Base-by-base conservation (phyloP, 2,888 invertebrate genomes). In the Melanotus villosus region DNA sequence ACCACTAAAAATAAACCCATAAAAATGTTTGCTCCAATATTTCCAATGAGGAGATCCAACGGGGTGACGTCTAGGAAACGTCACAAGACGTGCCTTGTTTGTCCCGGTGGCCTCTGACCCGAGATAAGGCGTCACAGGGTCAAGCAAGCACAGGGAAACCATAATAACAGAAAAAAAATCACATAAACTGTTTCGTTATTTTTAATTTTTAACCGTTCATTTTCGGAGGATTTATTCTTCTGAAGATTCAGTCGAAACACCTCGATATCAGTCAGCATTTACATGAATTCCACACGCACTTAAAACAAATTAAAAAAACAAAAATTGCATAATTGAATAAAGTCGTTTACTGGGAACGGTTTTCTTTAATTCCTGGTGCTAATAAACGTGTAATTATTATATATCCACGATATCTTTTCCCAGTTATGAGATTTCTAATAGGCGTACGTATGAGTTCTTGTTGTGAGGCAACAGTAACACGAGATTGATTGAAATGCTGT, bases 51-150 rank as follows among this genome's bases (percentile, higher is more conserved):
- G 56, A 56, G 50, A 59, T 65, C 26, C 32, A 19, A 30, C 30
- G 26, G 52, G 45, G 50, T 70, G 70, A 70, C 70, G 70, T 56
- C 54, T 70, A 14, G 36, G 18, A 12, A 36, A 67, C 70, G 70
- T 70, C 66, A 70, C 36, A 52, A 63, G 66, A 43, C 63, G 47
- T 65, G 73, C 70, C 73, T 72, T 73, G 72, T 72, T 73, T 70
- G 73, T 73, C 70, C 72, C 63, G 70, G 65, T 72, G 72, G 63
- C 67, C 72, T 70, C 18, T 64, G 63, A 70, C 70, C 30, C 12
- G 4, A 16, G 66, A 66, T 66, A 63, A 67, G 18, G 21, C 59
- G 50, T 66, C 58, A 65, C 58, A 47, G 63, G 66, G 66, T 70
- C 70, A 66, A n/a, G 34, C 47, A 66, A 43, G 23, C 19, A 56